Percentiles rank a stretch among this genome's conserved stretches.
Evolutionary conservation across 2,797 vertebrate species (phyloP).

Genomic region (Pseudochromis fuscus): DNA sequence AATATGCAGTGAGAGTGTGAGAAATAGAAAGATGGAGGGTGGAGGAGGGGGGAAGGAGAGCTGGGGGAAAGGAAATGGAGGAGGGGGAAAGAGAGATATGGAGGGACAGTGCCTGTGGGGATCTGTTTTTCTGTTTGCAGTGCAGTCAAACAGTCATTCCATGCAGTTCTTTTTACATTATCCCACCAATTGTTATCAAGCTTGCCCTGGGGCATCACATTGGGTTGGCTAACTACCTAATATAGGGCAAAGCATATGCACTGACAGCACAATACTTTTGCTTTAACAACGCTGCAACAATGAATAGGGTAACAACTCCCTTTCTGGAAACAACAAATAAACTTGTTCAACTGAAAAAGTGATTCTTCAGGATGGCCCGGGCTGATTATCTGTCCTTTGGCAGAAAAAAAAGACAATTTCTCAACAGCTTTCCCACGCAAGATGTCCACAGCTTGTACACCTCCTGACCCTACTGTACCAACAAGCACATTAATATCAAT

Average conservation of each 20-base stretch:
- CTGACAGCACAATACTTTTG: conserved; percentile 53
- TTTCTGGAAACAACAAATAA: conserved; percentile 59
- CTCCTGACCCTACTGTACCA: conserved; percentile 56
- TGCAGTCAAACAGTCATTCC: conserved; percentile 33
- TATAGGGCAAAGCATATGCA: conserved; percentile 27
- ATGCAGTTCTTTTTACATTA: conserved; percentile 45
- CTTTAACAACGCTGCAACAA: conserved; percentile 57
- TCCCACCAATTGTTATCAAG: conserved; percentile 63
- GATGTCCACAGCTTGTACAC: conserved; percentile 43
- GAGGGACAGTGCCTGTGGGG: conserved; percentile 43
- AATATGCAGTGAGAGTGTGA: conserved; percentile 30
- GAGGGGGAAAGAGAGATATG: conserved; percentile 24
- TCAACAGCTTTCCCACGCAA: conserved; percentile 32
- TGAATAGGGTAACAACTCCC: conserved; percentile 60
- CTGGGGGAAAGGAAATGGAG: conserved; percentile 11
- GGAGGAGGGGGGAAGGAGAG: background rate
- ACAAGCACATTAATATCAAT: conserved; percentile 79
- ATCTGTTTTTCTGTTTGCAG: conserved; percentile 52
- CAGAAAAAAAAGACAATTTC: conserved; percentile 56
- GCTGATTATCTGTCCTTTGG: conserved; percentile 52
- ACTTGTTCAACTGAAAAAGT: conserved; percentile 55
- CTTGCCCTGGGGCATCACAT: conserved; percentile 59
- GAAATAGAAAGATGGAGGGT: conserved; percentile 1
- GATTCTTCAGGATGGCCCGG: conserved; percentile 31
- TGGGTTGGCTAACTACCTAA: conserved; percentile 58